These are phyloP conservation scores for Odontamblyopus lacepedii DNA, from an alignment of 2,797 vertebrate genomes.

Conservation along the genomic window DNA sequence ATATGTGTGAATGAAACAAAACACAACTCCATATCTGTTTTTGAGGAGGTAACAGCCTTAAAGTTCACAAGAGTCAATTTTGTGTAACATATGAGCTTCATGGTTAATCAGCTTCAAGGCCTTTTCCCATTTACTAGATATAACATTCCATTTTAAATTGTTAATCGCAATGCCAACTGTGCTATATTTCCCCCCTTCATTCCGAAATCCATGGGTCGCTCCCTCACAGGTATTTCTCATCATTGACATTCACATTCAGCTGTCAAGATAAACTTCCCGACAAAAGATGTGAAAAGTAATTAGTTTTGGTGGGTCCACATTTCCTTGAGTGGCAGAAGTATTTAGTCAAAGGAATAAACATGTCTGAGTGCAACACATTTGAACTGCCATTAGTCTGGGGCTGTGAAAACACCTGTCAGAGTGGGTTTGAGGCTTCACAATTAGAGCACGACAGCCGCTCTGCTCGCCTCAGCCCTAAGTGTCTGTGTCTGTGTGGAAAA, in stretches of 20 bases:
- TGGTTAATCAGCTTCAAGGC: no score
- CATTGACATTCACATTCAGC: background rate
- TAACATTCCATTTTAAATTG: no score
- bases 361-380: background rate
- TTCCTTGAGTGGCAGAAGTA: background rate
- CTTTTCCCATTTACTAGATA: no score
- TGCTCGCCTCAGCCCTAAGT: constrained; percentile 50
- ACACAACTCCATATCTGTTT: no score
- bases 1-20: no score
- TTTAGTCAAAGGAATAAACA: constrained; percentile 6
- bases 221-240: no score
- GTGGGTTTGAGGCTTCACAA: constrained; percentile 49
- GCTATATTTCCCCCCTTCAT: no score
- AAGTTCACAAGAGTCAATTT: no score
- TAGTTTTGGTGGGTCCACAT: background rate
- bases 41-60: no score
- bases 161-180: no score
- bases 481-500: constrained; percentile 42
- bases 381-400: constrained; percentile 1
- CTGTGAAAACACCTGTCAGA: constrained; percentile 4
- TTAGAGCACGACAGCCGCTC: constrained; percentile 48
- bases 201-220: no score
- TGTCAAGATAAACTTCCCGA: background rate
- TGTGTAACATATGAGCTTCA: no score
- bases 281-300: constrained; percentile 1